These are phyloP conservation scores for Gallinago media DNA, from an alignment of 2,113 vertebrate genomes.

Conservation along the genomic window DNA sequence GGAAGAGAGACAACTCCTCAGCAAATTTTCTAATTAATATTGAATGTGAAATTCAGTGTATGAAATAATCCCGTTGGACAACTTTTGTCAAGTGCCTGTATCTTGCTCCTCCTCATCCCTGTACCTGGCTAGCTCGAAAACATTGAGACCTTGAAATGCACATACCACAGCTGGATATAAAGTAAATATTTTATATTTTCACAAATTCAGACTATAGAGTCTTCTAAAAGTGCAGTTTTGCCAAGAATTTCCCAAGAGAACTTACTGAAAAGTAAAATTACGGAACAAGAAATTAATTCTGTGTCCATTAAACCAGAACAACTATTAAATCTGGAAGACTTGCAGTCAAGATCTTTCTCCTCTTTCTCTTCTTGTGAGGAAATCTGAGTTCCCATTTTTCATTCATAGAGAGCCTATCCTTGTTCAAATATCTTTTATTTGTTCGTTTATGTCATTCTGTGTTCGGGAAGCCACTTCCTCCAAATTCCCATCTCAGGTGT, in stretches of 20 bases:
- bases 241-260: neutral
- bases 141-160: neutral
- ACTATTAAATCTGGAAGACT: neutral
- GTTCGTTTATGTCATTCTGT: neutral
- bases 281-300: neutral
- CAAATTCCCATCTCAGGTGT: neutral
- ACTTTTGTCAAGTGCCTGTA: neutral
- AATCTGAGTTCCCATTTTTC: neutral
- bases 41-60: neutral
- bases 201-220: neutral
- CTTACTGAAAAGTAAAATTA: neutral
- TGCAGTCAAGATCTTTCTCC: neutral
- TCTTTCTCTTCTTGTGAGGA: neutral
- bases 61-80: neutral
- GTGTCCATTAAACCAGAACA: neutral
- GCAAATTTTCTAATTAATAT: neutral
- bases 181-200: neutral
- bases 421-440: neutral
- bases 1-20: neutral
- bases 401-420: neutral
- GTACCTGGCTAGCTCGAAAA: neutral
- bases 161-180: neutral
- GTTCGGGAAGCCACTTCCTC: neutral
- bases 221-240: neutral
- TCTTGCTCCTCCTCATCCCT: neutral